phyloP scores from a whole-genome alignment of 2,113 vertebrate genomes.

The Apeltes quadracus region DNA sequence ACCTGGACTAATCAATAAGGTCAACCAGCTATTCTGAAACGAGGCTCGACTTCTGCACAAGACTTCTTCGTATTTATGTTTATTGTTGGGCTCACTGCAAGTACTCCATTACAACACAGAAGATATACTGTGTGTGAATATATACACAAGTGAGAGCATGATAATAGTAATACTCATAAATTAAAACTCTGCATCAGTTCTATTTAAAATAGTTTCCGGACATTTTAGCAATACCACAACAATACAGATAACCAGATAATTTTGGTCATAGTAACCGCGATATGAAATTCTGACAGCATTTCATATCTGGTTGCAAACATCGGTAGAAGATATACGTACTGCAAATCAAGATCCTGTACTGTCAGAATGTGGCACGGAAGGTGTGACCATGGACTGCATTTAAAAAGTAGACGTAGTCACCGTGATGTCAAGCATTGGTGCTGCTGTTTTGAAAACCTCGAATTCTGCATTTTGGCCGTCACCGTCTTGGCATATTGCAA shows the following conservation, averaged over 20 bases:
- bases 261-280: neutral
- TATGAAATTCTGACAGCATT: neutral
- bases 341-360: neutral
- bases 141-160: neutral
- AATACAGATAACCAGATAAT: neutral
- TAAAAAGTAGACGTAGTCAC: neutral
- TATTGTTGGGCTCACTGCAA: neutral
- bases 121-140: neutral
- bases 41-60: neutral
- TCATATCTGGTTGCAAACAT: neutral
- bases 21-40: neutral
- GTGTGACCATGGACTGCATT: neutral
- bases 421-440: neutral
- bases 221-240: neutral
- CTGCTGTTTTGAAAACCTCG: neutral
- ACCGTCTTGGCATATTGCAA: conserved; percentile 1
- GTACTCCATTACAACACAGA: neutral
- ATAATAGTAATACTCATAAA: neutral
- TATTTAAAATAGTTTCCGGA: neutral
- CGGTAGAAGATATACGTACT: neutral
- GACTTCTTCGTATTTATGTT: neutral
- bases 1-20: neutral
- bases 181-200: neutral
- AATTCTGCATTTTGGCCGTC: neutral
- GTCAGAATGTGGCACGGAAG: neutral